A percentile compares a stretch with the other conserved stretches of the same genome.
Evolutionary conservation across 2,888 invertebrate genomes (phyloP).

Genomic region (Lamellibrachia satsuma): DNA sequence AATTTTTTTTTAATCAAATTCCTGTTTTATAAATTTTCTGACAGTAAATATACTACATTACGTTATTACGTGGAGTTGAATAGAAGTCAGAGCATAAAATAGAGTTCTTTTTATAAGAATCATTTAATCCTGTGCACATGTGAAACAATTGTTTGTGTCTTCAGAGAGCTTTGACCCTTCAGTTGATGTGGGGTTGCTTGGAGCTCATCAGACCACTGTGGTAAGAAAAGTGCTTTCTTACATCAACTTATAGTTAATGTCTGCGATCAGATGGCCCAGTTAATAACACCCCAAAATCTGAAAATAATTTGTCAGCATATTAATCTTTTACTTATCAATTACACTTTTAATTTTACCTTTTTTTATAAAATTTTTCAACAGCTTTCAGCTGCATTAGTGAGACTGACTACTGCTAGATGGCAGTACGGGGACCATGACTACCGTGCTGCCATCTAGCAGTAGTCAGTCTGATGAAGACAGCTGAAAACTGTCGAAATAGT

Average conservation of each 20-base stretch:
- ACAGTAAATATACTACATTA: too few relatives aligned
- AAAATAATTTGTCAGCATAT: neutral
- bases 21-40: too few relatives aligned
- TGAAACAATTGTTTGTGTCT: neutral
- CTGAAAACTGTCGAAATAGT: too few relatives aligned
- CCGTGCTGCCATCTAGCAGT: too few relatives aligned
- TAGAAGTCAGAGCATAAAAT: neutral
- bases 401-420: too few relatives aligned
- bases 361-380: too few relatives aligned
- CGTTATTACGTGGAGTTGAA: neutral
- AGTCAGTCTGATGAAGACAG: too few relatives aligned
- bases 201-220: neutral
- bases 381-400: too few relatives aligned
- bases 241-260: neutral
- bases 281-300: neutral
- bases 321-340: neutral
- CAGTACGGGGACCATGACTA: too few relatives aligned
- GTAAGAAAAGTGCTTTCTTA: neutral
- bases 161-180: slow-evolving; percentile 4
- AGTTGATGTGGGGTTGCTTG: neutral
- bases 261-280: neutral
- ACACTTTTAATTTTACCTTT: neutral
- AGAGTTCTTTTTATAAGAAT: neutral
- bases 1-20: too few relatives aligned
- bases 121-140: neutral